Evolutionary conservation across 2,113 vertebrate genomes (phyloP).

Genomic region (Lampris incognitus): DNA sequence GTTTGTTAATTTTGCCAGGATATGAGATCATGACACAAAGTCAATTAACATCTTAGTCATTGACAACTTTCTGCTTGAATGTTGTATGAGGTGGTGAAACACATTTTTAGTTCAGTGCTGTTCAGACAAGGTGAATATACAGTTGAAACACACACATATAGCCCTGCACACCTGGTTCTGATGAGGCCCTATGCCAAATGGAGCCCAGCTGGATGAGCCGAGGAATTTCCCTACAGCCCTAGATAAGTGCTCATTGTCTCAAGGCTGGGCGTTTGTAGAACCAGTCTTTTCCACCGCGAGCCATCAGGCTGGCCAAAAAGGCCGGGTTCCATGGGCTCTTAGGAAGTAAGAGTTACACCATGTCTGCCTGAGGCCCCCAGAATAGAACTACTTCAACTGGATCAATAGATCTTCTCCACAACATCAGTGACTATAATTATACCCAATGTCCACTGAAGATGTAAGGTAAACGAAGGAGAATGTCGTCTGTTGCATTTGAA

Average conservation of each 20-base stretch:
- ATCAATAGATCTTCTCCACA: constrained; percentile 21
- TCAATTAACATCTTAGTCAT: too few relatives aligned
- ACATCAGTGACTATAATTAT: constrained; percentile 1
- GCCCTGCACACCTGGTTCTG: constrained; percentile 74
- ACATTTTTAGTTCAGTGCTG: constrained; percentile 17
- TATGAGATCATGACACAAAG: too few relatives aligned
- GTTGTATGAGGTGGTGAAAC: constrained; percentile 25
- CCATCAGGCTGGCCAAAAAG: constrained; percentile 40
- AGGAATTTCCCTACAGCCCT: constrained; percentile 80
- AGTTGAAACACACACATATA: constrained; percentile 56
- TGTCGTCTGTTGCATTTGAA: too few relatives aligned
- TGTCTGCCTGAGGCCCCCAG: constrained; percentile 31
- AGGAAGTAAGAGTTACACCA: constrained; percentile 45
- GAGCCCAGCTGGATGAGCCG: constrained; percentile 74
- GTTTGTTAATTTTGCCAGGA: too few relatives aligned
- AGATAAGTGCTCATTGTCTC: constrained; percentile 72
- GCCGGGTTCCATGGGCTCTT: constrained; percentile 35
- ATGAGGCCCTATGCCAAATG: constrained; percentile 72
- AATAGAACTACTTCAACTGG: constrained; percentile 34
- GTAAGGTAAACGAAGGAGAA: too few relatives aligned
- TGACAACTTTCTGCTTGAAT: constrained; percentile 1
- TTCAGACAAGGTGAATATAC: constrained; percentile 39
- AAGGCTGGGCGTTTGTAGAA: constrained; percentile 68
- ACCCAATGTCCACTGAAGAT: neutral
- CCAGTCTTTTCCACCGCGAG: constrained; percentile 56